phyloP scores from a whole-genome alignment of 2,888 invertebrate genomes.

The Drosophila helvetica region DNA sequence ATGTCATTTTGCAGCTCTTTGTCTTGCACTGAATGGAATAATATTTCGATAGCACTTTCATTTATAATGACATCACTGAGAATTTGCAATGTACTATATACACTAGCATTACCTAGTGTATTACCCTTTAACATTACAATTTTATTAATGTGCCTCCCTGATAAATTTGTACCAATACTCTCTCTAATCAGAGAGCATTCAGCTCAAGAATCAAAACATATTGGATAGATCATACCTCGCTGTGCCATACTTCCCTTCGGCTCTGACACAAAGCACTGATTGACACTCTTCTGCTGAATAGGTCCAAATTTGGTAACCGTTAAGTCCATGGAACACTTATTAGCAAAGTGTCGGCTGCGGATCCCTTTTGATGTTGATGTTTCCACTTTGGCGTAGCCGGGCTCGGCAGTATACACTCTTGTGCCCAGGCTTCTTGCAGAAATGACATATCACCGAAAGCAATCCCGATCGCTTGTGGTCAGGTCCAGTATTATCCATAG shows the following conservation, averaged over 20 bases:
- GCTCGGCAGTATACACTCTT: too few species aligned
- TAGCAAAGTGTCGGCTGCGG: too few species aligned
- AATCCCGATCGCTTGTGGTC: too few species aligned
- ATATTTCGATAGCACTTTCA: constrained; percentile 14
- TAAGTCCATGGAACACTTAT: constrained; percentile 17
- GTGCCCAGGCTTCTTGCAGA: too few species aligned
- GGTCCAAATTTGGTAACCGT: background rate
- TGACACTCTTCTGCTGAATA: background rate
- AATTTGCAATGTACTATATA: constrained; percentile 32
- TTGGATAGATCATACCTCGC: too few species aligned
- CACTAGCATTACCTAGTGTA: constrained; percentile 8
- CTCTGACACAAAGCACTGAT: background rate
- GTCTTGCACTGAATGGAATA: constrained; percentile 2
- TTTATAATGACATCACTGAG: too few species aligned
- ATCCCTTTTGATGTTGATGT: too few species aligned
- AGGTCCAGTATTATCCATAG: too few species aligned
- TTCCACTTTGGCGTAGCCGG: too few species aligned
- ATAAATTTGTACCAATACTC: background rate
- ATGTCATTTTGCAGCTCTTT: constrained; percentile 12
- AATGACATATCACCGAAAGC: too few species aligned
- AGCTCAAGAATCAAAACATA: too few species aligned
- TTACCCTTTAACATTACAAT: constrained; percentile 37
- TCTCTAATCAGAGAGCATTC: background rate
- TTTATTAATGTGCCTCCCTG: constrained; percentile 33
- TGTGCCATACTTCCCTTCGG: too few species aligned